phyloP scores from a whole-genome alignment of 2,797 vertebrate species.

The Poeciliopsis infans region DNA sequence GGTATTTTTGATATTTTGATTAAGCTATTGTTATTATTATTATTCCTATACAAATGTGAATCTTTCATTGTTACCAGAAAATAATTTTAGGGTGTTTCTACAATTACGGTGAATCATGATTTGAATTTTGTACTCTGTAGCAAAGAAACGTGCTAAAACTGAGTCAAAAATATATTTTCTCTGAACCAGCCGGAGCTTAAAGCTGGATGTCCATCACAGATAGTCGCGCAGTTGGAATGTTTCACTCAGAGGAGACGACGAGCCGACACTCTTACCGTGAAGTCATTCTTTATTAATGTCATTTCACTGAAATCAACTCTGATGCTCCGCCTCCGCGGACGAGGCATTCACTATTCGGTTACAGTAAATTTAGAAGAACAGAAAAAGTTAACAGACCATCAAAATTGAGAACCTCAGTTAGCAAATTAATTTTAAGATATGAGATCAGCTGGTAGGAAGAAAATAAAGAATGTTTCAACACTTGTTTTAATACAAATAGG shows the following conservation, averaged over 20 bases:
- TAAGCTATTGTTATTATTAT: not conserved
- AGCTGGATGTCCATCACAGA: not conserved
- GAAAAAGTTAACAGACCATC: not conserved
- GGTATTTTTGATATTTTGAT: not conserved
- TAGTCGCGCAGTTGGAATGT: not conserved
- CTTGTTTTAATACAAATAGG: not conserved
- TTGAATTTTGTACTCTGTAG: not conserved
- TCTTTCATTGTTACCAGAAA: not conserved
- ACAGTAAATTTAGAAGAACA: not conserved
- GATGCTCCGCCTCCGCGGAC: slow-evolving; percentile 1
- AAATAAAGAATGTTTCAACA: not conserved
- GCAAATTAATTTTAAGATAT: slow-evolving; percentile 13
- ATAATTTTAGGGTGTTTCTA: not conserved
- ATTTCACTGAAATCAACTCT: slow-evolving; percentile 7
- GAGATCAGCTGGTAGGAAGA: slow-evolving; percentile 10
- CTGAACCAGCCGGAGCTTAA: not conserved
- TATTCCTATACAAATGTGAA: not conserved
- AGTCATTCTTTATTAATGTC: slow-evolving; percentile 28
- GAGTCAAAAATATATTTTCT: not conserved
- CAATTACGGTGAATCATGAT: not conserved
- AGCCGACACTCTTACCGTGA: not conserved
- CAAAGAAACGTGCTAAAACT: not conserved
- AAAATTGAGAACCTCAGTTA: slow-evolving; percentile 4
- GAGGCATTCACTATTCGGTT: slow-evolving; percentile 1
- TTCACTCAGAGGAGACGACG: not conserved